Percentiles rank a stretch among this genome's conserved stretches.
Evolutionary conservation across 1,140 invertebrate genomes (phyloP).

Genomic region (Drosophila quadrilineata): DNA sequence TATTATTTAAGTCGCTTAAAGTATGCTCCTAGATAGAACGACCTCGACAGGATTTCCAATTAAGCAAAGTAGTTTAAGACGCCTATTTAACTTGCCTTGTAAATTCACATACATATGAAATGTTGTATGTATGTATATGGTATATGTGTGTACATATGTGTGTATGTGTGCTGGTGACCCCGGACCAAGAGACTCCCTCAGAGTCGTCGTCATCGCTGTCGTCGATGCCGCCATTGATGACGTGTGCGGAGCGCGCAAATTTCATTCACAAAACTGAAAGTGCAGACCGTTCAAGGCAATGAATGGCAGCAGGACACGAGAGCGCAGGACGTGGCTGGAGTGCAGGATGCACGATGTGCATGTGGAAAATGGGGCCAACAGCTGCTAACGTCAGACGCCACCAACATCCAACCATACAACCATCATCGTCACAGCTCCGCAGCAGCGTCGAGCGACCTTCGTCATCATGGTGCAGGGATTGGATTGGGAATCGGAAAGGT

Average conservation of each 20-base stretch:
- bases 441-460: conserved; percentile 9
- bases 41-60: no score
- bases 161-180: no score
- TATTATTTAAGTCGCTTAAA: no score
- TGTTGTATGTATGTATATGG: no score
- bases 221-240: conserved; percentile 55
- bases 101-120: no score
- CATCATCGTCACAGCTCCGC: not conserved
- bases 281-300: conserved; percentile 58
- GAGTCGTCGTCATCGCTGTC: no score
- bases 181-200: no score
- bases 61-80: no score
- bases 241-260: conserved; percentile 27
- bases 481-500: not conserved
- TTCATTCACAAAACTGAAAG: conserved; percentile 66
- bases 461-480: not conserved
- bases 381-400: conserved; percentile 35
- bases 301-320: not conserved
- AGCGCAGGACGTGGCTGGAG: not conserved
- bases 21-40: no score
- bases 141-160: not conserved
- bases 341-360: not conserved
- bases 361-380: not conserved
- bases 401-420: no score
- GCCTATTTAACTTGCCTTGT: no score